Evolutionary conservation across 2,113 vertebrate genomes (phyloP), one percentile per base, ranked within the genome.

Genomic region (Clarias macrocephalus): DNA sequence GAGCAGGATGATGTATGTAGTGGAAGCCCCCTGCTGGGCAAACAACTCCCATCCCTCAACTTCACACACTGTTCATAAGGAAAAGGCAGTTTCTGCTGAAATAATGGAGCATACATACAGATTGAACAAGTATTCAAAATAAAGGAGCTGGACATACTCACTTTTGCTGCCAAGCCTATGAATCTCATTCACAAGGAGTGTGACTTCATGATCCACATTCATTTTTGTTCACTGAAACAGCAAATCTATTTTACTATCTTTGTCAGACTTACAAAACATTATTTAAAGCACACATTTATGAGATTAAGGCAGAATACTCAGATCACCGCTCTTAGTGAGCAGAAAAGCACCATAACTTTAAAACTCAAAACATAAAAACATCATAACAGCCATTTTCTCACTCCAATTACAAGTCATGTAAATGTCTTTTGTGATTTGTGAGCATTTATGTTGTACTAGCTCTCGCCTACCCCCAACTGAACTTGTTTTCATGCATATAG

Each of bases 141-240:
- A 72, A 19, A 37, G 30, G 68, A 37, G 18, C 7, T 37, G 18
- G 30, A 33, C 16, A 21, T 52, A 94, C 96, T 96, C 94, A 99
- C 97, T 97, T 95, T 92, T 96, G 87, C 93, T 96, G 89, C 97
- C 97, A 89, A 99, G 92, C 1, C 98, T 95, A 19, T 94, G 95
- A 88, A 99, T 99, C 94, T 99, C 97, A 93, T 96, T 92, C 90
- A 96, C 95, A 88, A 99, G 92, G 91, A 98, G 90, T 10, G 19
- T 88, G n/a, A 99, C 89, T 92, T 99, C 98, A 86, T 97, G 96
- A 18, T 94, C 89, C 89, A 97, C 95, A 18, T 99, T 95, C 98
- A 99, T 99, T 87, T 92, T 94, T 21, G 18, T 19, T 12, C 88
- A 54, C 93, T 93, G 57, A 12, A 84, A 16, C 23, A 25, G 48